These are phyloP conservation scores for Drosophila ohnishii DNA, from an alignment of 1,140 invertebrate genomes.

Conservation along the genomic window DNA sequence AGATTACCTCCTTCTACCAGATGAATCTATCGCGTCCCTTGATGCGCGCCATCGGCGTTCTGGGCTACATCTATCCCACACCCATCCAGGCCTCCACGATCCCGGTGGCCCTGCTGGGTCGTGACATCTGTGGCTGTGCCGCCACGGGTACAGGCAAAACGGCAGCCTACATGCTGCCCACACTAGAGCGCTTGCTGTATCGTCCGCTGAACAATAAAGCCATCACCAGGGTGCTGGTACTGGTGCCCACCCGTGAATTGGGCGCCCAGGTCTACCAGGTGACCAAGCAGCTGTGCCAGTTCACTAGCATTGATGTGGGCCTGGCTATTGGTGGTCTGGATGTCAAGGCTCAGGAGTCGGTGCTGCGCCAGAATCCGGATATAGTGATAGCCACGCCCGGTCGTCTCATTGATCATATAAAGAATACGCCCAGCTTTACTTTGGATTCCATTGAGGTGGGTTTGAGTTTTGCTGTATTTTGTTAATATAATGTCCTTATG, in stretches of 20 bases:
- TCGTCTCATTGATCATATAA: constrained; percentile 92
- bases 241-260: constrained; percentile 98
- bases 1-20: constrained; percentile 92
- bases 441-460: constrained; percentile 95
- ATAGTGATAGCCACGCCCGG: constrained; percentile 99
- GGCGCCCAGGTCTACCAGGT: constrained; percentile 96
- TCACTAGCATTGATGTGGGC: constrained; percentile 91
- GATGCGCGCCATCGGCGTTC: constrained; percentile 92
- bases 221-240: constrained; percentile 93
- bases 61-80: constrained; percentile 97
- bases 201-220: constrained; percentile 86
- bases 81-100: constrained; percentile 98
- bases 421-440: constrained; percentile 92
- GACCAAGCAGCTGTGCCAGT: constrained; percentile 94
- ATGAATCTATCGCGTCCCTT: constrained; percentile 96
- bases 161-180: constrained; percentile 98
- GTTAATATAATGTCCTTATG: constrained; percentile 24
- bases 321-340: constrained; percentile 96
- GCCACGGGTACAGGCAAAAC: constrained; percentile 99
- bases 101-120: constrained; percentile 93
- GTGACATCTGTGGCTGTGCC: constrained; percentile 82
- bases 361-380: constrained; percentile 95
- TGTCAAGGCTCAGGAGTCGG: constrained; percentile 95
- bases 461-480: background rate
- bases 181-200: constrained; percentile 95